A percentile compares a stretch with the other conserved stretches of the same genome.
These are phyloP conservation scores for Meiosimyza decipiens DNA, from an alignment of 2,888 invertebrate genomes.

Conservation along the genomic window DNA sequence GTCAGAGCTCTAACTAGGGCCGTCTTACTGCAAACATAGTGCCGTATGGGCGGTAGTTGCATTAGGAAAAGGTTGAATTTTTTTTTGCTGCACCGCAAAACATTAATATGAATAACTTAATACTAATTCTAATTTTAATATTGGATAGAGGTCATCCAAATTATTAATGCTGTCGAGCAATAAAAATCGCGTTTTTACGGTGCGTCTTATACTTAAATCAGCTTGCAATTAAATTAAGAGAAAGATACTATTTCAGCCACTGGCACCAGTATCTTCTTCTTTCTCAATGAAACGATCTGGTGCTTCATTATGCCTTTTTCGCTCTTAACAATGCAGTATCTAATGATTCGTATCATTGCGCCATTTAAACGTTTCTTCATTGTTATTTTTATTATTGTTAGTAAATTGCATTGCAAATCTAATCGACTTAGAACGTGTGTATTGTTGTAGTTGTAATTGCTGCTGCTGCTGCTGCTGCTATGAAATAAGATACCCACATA, in stretches of 20 bases:
- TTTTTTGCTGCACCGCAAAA: too few species aligned
- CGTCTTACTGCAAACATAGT: background rate
- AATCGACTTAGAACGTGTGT: conserved; percentile 15
- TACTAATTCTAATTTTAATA: too few species aligned
- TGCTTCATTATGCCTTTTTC: background rate
- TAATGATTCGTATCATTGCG: conserved; percentile 30
- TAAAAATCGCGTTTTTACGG: too few species aligned
- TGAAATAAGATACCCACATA: conserved; percentile 42
- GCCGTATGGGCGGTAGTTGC: background rate
- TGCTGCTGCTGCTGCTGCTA: background rate
- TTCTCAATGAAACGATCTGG: background rate
- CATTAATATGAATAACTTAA: too few species aligned
- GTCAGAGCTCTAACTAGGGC: background rate
- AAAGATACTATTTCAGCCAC: background rate
- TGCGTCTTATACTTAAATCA: background rate
- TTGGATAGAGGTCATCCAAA: too few species aligned
- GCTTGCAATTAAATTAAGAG: background rate
- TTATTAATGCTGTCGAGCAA: too few species aligned
- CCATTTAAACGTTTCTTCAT: conserved; percentile 11
- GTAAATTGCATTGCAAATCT: conserved; percentile 29
- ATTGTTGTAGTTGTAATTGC: background rate
- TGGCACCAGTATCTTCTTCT: background rate
- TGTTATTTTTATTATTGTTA: conserved; percentile 21
- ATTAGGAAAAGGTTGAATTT: too few species aligned
- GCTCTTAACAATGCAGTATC: background rate